Evolutionary conservation across 1,140 invertebrate genomes (phyloP).

Genomic region (Trypoxylus dichotomus): DNA sequence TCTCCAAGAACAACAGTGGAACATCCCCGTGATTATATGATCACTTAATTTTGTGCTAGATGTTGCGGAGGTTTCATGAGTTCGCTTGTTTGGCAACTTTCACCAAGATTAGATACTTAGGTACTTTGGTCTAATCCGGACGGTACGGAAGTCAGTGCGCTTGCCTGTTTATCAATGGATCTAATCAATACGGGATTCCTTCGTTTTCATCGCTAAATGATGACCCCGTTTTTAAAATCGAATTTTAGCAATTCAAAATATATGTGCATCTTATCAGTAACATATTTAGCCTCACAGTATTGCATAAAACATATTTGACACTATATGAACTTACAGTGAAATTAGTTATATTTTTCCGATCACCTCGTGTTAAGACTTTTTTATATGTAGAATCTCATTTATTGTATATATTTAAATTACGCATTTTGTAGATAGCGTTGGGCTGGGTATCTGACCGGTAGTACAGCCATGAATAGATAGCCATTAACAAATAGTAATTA

Average conservation of each 20-base stretch:
- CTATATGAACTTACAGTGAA: too few species aligned
- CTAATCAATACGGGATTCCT: not conserved
- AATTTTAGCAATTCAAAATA: not conserved
- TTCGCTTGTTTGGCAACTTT: not conserved
- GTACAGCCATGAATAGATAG: too few species aligned
- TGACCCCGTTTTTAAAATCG: slow-evolving; percentile 8
- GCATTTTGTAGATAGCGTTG: too few species aligned
- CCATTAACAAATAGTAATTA: too few species aligned
- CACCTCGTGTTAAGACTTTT: too few species aligned
- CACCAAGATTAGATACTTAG: slow-evolving; percentile 8
- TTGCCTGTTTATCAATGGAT: slow-evolving; percentile 21
- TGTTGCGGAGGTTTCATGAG: not conserved
- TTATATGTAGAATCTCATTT: too few species aligned
- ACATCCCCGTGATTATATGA: not conserved
- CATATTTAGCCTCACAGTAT: too few species aligned
- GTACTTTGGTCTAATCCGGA: not conserved
- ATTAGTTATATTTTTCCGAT: too few species aligned
- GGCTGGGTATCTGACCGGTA: too few species aligned
- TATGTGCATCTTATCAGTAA: too few species aligned
- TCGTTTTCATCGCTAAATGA: not conserved
- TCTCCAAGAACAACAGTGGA: not conserved
- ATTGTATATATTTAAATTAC: too few species aligned
- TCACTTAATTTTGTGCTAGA: slow-evolving; percentile 12
- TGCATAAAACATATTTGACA: too few species aligned
- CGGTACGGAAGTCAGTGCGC: not conserved